Conservation (phyloP, 2,888 invertebrate species). For the Thyatira batis region DNA sequence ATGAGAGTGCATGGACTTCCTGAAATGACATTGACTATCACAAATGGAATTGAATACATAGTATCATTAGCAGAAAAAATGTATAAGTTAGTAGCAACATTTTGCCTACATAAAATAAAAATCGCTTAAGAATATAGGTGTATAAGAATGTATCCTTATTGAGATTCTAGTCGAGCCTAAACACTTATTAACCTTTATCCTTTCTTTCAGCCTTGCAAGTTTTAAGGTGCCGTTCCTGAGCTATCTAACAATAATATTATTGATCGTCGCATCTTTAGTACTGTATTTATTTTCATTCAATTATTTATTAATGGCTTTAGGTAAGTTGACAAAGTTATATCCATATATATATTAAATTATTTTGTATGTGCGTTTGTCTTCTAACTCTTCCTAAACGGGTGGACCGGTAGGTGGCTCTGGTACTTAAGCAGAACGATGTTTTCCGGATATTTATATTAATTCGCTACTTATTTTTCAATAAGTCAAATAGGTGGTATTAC, state of each 20-base stretch:
- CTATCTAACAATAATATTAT: constrained; percentile 54
- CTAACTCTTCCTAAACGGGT: too few relatives aligned
- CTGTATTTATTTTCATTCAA: constrained; percentile 62
- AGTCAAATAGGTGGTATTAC: too few relatives aligned
- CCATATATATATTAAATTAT: background rate
- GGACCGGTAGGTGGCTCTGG: too few relatives aligned
- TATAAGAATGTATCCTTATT: too few relatives aligned
- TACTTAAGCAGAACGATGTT: too few relatives aligned
- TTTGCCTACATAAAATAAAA: too few relatives aligned
- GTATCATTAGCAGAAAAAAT: constrained; percentile 59
- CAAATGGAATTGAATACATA: constrained; percentile 59
- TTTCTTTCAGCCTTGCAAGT: constrained; percentile 61
- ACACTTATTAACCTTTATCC: too few relatives aligned
- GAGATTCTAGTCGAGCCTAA: too few relatives aligned
- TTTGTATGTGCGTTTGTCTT: too few relatives aligned
- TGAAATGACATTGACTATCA: constrained; percentile 60
- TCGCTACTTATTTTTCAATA: too few relatives aligned
- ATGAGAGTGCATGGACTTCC: constrained; percentile 57
- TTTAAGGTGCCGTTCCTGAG: constrained; percentile 72
- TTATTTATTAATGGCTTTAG: constrained; percentile 65
- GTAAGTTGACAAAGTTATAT: constrained; percentile 44
- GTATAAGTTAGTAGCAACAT: constrained; percentile 68
- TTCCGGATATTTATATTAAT: too few relatives aligned
- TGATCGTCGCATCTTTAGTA: constrained; percentile 43
- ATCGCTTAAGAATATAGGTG: too few relatives aligned